Percentiles rank a stretch among this genome's conserved stretches.
phyloP scores from a whole-genome alignment of 2,888 invertebrate species.

The Euplagia quadripunctaria region DNA sequence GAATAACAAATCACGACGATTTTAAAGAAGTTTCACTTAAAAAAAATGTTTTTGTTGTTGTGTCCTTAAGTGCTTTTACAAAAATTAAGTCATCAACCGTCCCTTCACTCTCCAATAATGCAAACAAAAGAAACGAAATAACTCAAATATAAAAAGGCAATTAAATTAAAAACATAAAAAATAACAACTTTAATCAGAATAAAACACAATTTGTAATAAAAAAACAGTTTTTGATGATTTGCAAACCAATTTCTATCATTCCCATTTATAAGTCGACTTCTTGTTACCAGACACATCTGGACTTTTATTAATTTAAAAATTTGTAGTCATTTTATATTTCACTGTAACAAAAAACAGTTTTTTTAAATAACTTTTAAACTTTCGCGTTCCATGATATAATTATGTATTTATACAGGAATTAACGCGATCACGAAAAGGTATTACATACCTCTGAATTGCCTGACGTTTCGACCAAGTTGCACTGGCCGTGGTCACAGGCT shows the following conservation, averaged over 20 bases:
- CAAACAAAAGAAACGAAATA: slow-evolving; percentile 25
- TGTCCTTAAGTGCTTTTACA: slow-evolving; percentile 16
- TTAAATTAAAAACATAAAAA: slow-evolving; percentile 47
- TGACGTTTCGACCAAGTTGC: too few species aligned
- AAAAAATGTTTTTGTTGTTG: too few species aligned
- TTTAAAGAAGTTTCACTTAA: too few species aligned
- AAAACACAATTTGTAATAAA: slow-evolving; percentile 29
- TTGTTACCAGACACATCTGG: background rate
- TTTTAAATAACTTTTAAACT: too few species aligned
- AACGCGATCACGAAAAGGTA: too few species aligned
- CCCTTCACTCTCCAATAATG: background rate
- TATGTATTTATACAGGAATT: too few species aligned
- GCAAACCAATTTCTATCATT: slow-evolving; percentile 26
- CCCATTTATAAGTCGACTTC: slow-evolving; percentile 25
- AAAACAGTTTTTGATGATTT: slow-evolving; percentile 38
- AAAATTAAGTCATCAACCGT: slow-evolving; percentile 27
- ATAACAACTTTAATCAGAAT: slow-evolving; percentile 39
- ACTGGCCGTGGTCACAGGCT: too few species aligned
- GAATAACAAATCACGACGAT: too few species aligned
- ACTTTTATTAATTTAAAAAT: background rate
- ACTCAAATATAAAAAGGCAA: slow-evolving; percentile 30
- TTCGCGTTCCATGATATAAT: too few species aligned
- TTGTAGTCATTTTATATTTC: too few species aligned
- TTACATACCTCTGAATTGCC: too few species aligned
- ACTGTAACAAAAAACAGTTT: too few species aligned